Evolutionary conservation across 2,113 vertebrate species (phyloP).

Genomic region (Pipra filicauda): DNA sequence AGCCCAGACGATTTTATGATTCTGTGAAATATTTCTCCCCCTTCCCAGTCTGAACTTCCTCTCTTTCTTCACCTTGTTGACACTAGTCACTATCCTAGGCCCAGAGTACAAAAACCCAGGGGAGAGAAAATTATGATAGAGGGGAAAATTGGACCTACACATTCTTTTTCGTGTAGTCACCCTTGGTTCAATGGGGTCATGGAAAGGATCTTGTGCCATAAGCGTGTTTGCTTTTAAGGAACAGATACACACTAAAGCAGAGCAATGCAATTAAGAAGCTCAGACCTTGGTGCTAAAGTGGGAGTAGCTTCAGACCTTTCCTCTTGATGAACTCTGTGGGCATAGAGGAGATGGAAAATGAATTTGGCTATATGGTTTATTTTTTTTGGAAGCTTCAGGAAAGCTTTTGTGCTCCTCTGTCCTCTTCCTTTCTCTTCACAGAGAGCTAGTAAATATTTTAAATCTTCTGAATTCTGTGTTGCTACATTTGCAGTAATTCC

Average conservation of each 20-base stretch:
- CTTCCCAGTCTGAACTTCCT: neutral
- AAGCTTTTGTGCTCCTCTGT: neutral
- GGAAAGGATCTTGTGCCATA: neutral
- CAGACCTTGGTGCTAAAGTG: neutral
- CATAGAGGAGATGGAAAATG: neutral
- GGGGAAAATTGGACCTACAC: neutral
- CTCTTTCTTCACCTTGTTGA: neutral
- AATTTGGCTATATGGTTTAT: neutral
- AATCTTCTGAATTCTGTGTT: neutral
- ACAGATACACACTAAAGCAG: neutral
- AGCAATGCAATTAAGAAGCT: neutral
- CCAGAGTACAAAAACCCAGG: neutral
- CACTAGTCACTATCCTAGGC: neutral
- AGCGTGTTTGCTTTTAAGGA: neutral
- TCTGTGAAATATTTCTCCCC: neutral
- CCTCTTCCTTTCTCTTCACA: neutral
- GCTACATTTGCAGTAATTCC: neutral
- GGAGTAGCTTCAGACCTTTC: neutral
- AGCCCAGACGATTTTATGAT: neutral
- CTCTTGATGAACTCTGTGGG: neutral
- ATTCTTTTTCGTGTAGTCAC: fast-evolving
- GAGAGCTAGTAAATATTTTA: neutral
- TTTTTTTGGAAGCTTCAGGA: neutral
- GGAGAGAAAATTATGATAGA: neutral
- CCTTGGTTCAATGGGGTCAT: fast-evolving